Evolutionary conservation across 2,113 vertebrate genomes (phyloP), one percentile per base, ranked within the genome.

Genomic region (Picathartes gymnocephalus): DNA sequence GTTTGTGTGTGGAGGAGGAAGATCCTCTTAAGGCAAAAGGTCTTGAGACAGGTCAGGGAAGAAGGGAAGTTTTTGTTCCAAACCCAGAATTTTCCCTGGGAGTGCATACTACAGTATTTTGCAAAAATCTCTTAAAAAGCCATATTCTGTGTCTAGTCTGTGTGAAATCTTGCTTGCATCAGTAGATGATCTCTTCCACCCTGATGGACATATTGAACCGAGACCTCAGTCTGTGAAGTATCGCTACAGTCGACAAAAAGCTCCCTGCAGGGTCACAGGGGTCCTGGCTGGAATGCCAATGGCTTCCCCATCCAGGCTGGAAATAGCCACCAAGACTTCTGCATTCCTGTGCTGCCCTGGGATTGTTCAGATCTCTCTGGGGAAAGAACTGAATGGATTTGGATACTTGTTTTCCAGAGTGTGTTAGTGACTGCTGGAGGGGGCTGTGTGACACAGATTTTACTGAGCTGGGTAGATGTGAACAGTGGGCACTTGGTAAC

Each of bases 11-110:
- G 92, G 57, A 92, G 92, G 73, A 86, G 83, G 77, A 92, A 6
- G 70, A 83, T 47, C 27, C 77, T n/a, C 6, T 74, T 35, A 40
- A 91, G 86, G 83, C n/a, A 42, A 48, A 84, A 79, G 83, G 83
- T 94, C 91, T 87, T 61, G 73, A 78, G 77, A 40, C 37, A 28
- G 80, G 86, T 90, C 91, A 78, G 79, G 24, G 56, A 88, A 71
- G 58, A 66, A 56, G 51, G 51, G 72, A 33, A 35, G 10, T 19
- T 28, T 54, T 77, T 72, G 62, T 90, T 78, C 68, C 19, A 7
- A 86, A 73, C 3, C 4, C 28, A 25, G 47, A 51, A 11, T 73
- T 90, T 83, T 94, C 24, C 45, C 4, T 48, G 28, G 58, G 48
- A 64, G n/a, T 9, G 28, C 13, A 4, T n/a, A 27, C 51, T 6